Conservation (phyloP, 2,113 vertebrate species). For the Salvelinus namaycush region DNA sequence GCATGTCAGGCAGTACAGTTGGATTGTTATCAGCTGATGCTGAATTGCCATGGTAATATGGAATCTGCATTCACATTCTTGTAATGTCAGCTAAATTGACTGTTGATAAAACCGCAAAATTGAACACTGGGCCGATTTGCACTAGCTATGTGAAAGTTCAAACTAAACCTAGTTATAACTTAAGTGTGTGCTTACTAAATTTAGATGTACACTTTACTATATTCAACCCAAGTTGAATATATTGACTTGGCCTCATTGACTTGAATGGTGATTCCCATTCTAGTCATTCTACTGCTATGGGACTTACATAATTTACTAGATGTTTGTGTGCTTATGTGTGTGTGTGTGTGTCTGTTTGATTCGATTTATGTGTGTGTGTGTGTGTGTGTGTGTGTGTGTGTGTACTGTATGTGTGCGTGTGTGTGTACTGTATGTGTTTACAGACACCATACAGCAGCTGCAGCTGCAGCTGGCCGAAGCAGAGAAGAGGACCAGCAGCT, state of each 20-base stretch:
- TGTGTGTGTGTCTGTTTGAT: not conserved
- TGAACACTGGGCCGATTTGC: too few relatives aligned
- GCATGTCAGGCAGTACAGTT: not conserved
- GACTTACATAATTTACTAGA: too few relatives aligned
- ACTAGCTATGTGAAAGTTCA: too few relatives aligned
- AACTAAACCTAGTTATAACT: too few relatives aligned
- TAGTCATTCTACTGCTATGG: not conserved
- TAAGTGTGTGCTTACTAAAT: not conserved
- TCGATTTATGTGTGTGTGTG: not conserved
- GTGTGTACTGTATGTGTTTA: not conserved
- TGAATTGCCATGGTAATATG: too few relatives aligned
- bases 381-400: slow-evolving; percentile 2
- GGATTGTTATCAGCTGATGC: too few relatives aligned
- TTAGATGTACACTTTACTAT: too few relatives aligned
- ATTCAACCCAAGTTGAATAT: too few relatives aligned
- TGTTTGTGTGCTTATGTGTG: not conserved
- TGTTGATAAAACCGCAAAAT: too few relatives aligned
- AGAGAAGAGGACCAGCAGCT: slow-evolving; percentile 75
- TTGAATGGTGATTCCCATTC: not conserved
- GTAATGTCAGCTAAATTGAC: too few relatives aligned
- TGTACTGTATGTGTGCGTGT: not conserved
- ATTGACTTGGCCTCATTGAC: not conserved
- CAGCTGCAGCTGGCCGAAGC: slow-evolving; percentile 85
- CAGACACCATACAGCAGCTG: slow-evolving; percentile 82
- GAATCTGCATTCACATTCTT: too few relatives aligned